These are phyloP conservation scores for Idaea aversata DNA, from an alignment of 2,888 invertebrate genomes.

Conservation along the genomic window DNA sequence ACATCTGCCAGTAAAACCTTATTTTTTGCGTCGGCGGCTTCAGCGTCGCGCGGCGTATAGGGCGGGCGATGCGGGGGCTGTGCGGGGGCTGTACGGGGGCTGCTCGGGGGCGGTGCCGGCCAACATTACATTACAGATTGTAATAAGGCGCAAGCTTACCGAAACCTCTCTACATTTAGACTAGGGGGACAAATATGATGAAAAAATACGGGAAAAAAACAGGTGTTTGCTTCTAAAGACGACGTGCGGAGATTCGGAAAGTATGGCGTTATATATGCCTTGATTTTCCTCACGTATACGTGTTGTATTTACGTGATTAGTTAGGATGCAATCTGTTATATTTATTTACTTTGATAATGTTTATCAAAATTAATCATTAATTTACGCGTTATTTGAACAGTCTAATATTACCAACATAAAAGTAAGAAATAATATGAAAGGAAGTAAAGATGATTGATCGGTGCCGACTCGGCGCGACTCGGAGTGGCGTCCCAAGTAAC, in stretches of 20 bases:
- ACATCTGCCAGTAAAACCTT: background rate
- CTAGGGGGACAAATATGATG: background rate
- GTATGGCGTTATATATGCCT: background rate
- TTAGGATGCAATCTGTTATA: background rate
- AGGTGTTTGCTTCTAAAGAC: background rate
- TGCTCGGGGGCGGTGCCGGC: background rate
- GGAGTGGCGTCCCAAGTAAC: too few species aligned
- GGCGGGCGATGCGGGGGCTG: background rate
- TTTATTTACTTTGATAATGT: background rate
- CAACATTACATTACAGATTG: background rate
- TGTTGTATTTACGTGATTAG: background rate
- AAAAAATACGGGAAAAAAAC: background rate
- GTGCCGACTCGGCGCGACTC: slow-evolving; percentile 5
- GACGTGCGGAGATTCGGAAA: background rate
- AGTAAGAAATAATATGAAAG: slow-evolving; percentile 6
- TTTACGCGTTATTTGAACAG: background rate
- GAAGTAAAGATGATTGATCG: slow-evolving; percentile 11
- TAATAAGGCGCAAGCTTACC: background rate
- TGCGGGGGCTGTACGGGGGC: too few species aligned
- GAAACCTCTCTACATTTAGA: background rate
- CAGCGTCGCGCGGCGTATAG: background rate
- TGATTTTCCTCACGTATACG: background rate
- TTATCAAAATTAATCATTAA: background rate
- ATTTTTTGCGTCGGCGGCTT: background rate
- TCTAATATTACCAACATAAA: slow-evolving; percentile 1